phyloP scores from a whole-genome alignment of 2,888 invertebrate species.

The Eilema depressum region DNA sequence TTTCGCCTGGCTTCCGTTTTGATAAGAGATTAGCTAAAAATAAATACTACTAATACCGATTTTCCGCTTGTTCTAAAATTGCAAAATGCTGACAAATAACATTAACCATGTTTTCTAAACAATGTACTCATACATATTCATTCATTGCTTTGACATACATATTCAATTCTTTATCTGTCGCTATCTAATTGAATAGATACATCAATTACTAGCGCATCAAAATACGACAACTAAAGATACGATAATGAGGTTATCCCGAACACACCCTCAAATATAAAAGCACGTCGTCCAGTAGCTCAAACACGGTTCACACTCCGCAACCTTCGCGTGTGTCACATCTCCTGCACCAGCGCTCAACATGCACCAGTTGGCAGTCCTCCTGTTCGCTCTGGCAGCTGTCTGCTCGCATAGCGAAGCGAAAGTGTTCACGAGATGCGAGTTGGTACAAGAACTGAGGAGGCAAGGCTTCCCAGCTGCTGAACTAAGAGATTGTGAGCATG shows the following conservation, averaged over 20 bases:
- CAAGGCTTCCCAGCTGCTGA: slow-evolving; percentile 62
- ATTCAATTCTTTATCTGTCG: neutral
- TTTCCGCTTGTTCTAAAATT: neutral
- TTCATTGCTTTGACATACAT: neutral
- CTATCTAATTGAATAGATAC: neutral
- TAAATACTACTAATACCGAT: neutral
- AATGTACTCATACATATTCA: neutral
- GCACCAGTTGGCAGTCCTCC: neutral
- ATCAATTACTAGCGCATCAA: neutral
- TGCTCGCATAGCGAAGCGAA: slow-evolving; percentile 39
- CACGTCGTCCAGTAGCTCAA: no score
- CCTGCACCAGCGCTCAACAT: neutral
- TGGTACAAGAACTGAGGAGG: slow-evolving; percentile 56
- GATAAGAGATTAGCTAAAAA: neutral
- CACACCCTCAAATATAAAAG: neutral
- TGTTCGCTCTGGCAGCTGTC: slow-evolving; percentile 15
- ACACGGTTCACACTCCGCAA: neutral
- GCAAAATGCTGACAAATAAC: neutral
- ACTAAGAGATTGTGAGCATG: slow-evolving; percentile 61
- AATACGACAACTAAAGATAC: neutral
- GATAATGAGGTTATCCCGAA: neutral
- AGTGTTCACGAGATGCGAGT: slow-evolving; percentile 55
- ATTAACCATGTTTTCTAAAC: no score
- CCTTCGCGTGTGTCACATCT: neutral
- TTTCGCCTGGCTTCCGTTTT: no score